Base-by-base conservation (phyloP, 92 coral and sea anemone species). In the Parazoanthus atlanticus region DNA sequence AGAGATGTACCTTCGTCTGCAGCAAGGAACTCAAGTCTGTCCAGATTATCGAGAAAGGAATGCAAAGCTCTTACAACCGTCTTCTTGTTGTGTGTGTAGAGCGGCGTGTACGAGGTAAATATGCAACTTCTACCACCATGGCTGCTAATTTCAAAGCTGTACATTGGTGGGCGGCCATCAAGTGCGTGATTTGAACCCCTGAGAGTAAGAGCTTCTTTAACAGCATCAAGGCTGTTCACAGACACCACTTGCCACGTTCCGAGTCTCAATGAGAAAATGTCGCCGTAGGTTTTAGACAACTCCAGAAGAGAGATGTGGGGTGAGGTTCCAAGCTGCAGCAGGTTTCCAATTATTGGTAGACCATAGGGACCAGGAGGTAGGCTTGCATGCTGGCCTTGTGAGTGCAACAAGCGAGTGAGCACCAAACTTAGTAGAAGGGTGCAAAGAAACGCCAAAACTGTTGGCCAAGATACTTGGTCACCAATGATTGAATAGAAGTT, bases 311-410 rank as follows among this genome's bases (percentile, higher is more conserved):
- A 86, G 82, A 93, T 52, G 86, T 95, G 96, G 47, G 96, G 96
- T 41, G 89, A 76, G 49, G 88, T 86, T 72, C 96, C 99, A 79
- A 97, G 92, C 36, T 93, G 94, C 30, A 93, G 90, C 46, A 97
- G 95, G 91, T 89, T 95, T 26, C 99, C 99, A 76, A 97, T 85
- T 43, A 97, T 46, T 61, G 99, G 99, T 49, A 94, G 88, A 17
- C 98, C 93, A 85, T 91, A 91, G 25, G 98, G 98, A 58, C 97
- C 95, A 17, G 99, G 99, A 31, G 88, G 90, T 26, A 86, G 91
- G 19, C 21, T 74, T 30, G 43, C 28, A 31, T 32, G 79, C 79
- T 74, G 70, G 65, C 33, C 17, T 30, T 69, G 75, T 12, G 23
- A 1, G 6, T 19, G 21, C 17, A 41, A 26, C 54, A 30, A 31